These are phyloP conservation scores for Enteromius paludinosus DNA, from an alignment of 2,797 vertebrate genomes.

Conservation along the genomic window DNA sequence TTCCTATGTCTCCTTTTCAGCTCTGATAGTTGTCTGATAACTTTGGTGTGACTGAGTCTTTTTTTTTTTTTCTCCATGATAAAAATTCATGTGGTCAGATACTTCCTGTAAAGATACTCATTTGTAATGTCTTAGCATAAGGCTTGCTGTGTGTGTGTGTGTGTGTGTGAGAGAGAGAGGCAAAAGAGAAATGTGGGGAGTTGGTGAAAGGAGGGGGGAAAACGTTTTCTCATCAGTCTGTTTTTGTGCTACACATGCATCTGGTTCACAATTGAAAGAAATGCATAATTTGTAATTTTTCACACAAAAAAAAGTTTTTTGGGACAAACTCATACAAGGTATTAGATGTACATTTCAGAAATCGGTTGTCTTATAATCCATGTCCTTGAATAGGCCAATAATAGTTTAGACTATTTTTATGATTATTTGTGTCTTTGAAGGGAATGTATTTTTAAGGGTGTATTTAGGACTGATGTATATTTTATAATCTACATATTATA, in stretches of 20 bases:
- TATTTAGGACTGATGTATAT: neutral
- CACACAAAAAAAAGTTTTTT: neutral
- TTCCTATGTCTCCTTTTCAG: neutral
- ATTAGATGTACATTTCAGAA: neutral
- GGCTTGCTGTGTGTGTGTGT: neutral
- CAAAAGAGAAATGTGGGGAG: neutral
- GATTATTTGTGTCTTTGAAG: neutral
- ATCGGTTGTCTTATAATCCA: neutral
- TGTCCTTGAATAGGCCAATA: neutral
- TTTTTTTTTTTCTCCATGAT: neutral
- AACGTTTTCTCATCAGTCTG: constrained; percentile 10
- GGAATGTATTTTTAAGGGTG: neutral
- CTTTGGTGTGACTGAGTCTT: neutral
- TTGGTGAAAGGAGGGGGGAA: neutral
- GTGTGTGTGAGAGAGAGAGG: neutral
- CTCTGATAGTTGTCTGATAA: constrained; percentile 23
- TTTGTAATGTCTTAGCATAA: constrained; percentile 28
- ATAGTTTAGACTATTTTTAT: neutral
- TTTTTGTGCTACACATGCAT: constrained; percentile 1
- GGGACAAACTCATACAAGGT: neutral
- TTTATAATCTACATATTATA: neutral
- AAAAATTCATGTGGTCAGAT: constrained; percentile 40
- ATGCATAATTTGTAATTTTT: neutral
- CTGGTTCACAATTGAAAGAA: neutral
- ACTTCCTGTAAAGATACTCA: constrained; percentile 28